Conservation (phyloP, 2,797 vertebrate genomes). For the Acipenser oxyrinchus region DNA sequence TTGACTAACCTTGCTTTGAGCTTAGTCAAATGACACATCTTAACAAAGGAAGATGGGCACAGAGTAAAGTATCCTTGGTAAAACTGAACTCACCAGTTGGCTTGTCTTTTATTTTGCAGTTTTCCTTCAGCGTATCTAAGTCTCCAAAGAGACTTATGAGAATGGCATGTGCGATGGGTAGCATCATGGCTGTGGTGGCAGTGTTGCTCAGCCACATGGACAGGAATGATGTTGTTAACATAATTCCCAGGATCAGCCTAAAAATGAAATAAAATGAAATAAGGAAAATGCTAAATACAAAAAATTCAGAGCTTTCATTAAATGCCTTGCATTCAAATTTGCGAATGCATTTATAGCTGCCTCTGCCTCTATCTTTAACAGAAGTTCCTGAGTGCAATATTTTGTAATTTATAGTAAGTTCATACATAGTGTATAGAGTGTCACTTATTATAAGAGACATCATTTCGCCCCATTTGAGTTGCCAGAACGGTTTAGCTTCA, state of each 20-base stretch:
- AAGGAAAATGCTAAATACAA: background rate
- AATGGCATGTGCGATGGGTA: constrained; percentile 89
- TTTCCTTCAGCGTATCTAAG: constrained; percentile 62
- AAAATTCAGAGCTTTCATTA: background rate
- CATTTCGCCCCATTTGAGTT: no score
- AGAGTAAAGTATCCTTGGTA: background rate
- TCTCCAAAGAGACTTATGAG: constrained; percentile 87
- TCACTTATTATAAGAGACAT: no score
- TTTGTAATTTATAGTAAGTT: no score
- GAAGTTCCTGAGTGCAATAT: no score
- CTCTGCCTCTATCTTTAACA: no score
- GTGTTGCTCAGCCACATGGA: constrained; percentile 99
- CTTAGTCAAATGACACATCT: no score
- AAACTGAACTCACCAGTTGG: constrained; percentile 32
- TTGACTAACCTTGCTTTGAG: background rate
- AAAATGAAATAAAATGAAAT: background rate
- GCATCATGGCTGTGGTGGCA: constrained; percentile 97
- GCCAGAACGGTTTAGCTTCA: no score
- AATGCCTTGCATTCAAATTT: no score
- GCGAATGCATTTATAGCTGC: no score
- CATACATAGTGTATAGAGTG: no score
- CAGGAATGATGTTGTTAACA: constrained; percentile 85
- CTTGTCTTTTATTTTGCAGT: constrained; percentile 40
- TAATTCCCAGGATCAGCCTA: constrained; percentile 96
- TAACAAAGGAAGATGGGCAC: no score